These are phyloP conservation scores for Prionailurus bengalensis DNA, from an alignment of 2,113 vertebrate species.

Conservation along the genomic window DNA sequence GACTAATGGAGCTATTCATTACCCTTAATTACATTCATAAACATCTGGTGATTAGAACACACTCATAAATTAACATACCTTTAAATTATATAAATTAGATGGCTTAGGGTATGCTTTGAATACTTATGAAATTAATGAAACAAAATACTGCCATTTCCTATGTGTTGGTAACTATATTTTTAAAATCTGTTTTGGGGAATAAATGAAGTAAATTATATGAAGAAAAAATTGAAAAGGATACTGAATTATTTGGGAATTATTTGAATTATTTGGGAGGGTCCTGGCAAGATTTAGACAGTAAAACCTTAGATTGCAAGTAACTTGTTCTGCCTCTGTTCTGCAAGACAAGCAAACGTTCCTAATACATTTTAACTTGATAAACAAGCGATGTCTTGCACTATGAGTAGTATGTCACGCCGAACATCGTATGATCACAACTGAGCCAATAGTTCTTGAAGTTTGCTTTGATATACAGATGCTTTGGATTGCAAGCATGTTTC, in stretches of 20 bases:
- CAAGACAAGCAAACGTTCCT: too few relatives aligned
- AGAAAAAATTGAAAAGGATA: not conserved
- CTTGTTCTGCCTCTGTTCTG: too few relatives aligned
- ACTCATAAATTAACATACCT: constrained; percentile 85
- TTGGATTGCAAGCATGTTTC: too few relatives aligned
- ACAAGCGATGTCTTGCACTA: too few relatives aligned
- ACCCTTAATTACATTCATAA: constrained; percentile 88
- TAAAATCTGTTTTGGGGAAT: not conserved
- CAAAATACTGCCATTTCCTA: not conserved
- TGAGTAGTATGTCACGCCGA: too few relatives aligned
- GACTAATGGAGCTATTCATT: constrained; percentile 84
- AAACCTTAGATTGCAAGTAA: too few relatives aligned
- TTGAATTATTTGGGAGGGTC: not conserved
- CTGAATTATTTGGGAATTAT: not conserved
- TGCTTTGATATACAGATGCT: too few relatives aligned
- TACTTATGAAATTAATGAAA: constrained; percentile 57
- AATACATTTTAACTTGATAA: too few relatives aligned
- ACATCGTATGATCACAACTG: too few relatives aligned
- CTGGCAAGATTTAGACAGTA: not conserved
- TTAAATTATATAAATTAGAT: constrained; percentile 83
- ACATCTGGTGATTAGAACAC: constrained; percentile 87
- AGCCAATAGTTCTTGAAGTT: too few relatives aligned
- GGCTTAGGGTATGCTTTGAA: constrained; percentile 76
- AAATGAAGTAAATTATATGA: not conserved
- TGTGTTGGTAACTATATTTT: not conserved